Percentiles rank a stretch among this genome's conserved stretches.
Evolutionary conservation across 2,888 invertebrate genomes (phyloP).

Genomic region (Stenchaetothrips biformis): DNA sequence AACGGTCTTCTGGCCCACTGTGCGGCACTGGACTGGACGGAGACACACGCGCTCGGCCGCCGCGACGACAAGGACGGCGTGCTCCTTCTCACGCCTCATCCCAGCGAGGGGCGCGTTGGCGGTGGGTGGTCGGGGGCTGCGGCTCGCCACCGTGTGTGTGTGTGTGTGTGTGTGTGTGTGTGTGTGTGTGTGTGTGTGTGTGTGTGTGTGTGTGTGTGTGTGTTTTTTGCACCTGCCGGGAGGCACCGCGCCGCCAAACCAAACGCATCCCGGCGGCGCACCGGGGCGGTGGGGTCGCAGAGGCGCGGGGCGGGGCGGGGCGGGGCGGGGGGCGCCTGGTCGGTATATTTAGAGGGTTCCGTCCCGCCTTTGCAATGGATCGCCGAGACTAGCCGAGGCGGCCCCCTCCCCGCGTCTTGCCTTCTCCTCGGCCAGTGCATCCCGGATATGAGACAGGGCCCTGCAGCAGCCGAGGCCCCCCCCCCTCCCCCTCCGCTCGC

Average conservation of each 20-base stretch:
- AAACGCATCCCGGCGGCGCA: neutral
- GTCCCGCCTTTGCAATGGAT: conserved; percentile 16
- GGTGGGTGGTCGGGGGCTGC: conserved; percentile 12
- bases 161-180: neutral
- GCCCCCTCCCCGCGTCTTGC: neutral
- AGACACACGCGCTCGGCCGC: no score
- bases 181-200: neutral
- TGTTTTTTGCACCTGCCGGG: conserved; percentile 7
- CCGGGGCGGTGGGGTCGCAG: neutral
- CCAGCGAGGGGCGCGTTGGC: neutral
- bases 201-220: neutral
- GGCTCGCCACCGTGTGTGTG: no score
- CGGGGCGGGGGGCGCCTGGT: neutral
- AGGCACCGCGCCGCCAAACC: neutral
- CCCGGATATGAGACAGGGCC: conserved; percentile 2
- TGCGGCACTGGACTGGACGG: no score
- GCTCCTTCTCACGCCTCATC: neutral
- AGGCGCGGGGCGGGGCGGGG: neutral
- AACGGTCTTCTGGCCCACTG: no score
- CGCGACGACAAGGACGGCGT: no score
- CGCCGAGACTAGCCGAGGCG: neutral
- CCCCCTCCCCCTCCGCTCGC: neutral
- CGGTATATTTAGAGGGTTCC: no score
- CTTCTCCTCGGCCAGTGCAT: neutral
- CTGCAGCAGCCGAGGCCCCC: no score